Evolutionary conservation across 2,113 vertebrate species (phyloP), one percentile per base, ranked within the genome.

Genomic region (Physeter macrocephalus): DNA sequence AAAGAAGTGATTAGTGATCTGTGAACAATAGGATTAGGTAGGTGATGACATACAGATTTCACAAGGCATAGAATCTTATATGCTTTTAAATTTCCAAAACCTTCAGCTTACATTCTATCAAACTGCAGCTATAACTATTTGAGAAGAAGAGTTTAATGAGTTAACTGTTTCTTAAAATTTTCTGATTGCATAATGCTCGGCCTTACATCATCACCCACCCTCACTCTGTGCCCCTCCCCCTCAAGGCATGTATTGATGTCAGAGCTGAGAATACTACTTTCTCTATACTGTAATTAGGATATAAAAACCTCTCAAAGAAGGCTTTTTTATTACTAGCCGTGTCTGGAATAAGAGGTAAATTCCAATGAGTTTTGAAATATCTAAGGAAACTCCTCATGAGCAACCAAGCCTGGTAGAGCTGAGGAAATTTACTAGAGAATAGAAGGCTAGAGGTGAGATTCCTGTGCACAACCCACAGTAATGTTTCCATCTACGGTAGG

Each of bases 281-380:
- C 41, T 69, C 41, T 61, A 13, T 41, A 75, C 29, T 59, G 25
- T 62, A 25, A 66, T 66, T 66, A 92, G 61, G 85, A 88, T 29
- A 84, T 72, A 80, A 96, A 83, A 89, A 43, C 1, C 4, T 82
- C 34, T 71, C 39, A 23, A 89, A 84, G 27, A 77, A 69, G 80
- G 18, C 8, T 57, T 82, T 86, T 88, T 86, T 82, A 46, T 85
- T 85, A 8, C 59, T 69, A 43, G 92, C 66, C 83, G 25, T 69
- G 57, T 31, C 95, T 87, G 18, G 86, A 61, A 86, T 93, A 83
- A 94, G 54, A 82, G 88, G 95, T n/a, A 84, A 64, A 94, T 94
- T 86, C 62, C 78, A 93, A 9, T 66, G 49, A 97, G 62, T 77
- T 77, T 88, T 87, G 77, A 93, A 93, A 64, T 90, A 41, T 64